These are phyloP conservation scores for Botia almorhae DNA, from an alignment of 2,797 vertebrate genomes.

Conservation along the genomic window DNA sequence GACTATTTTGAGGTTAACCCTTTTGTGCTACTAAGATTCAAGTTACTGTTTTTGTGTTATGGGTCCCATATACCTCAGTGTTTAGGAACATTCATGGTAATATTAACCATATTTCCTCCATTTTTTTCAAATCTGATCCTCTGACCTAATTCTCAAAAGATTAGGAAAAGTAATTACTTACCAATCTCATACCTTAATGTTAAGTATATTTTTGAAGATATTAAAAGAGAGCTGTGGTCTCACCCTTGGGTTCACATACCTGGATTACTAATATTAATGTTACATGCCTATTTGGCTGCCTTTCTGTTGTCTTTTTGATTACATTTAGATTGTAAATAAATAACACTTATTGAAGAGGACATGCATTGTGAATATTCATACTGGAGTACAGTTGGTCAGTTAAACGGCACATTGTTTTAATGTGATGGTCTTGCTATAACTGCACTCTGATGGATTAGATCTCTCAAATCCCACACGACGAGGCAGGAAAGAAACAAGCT, in stretches of 20 bases:
- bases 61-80: neutral
- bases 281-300: no score
- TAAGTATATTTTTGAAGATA: no score
- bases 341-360: neutral
- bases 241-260: no score
- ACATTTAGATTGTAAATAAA: neutral
- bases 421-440: slow-evolving; percentile 17
- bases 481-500: slow-evolving; percentile 41
- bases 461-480: slow-evolving; percentile 28
- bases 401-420: slow-evolving; percentile 1
- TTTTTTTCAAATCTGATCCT: no score
- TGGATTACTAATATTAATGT: no score
- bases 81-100: neutral
- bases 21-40: neutral
- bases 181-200: no score
- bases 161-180: no score
- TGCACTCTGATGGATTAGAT: slow-evolving; percentile 24
- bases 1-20: neutral
- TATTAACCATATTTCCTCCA: neutral
- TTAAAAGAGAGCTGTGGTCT: no score
- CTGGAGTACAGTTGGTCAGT: slow-evolving; percentile 11
- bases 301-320: neutral
- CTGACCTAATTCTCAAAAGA: no score
- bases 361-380: neutral
- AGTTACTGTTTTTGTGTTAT: neutral